Evolutionary conservation across 2,888 invertebrate species (phyloP), one percentile per base, ranked within the genome.

Genomic region (Apotomis capreana): DNA sequence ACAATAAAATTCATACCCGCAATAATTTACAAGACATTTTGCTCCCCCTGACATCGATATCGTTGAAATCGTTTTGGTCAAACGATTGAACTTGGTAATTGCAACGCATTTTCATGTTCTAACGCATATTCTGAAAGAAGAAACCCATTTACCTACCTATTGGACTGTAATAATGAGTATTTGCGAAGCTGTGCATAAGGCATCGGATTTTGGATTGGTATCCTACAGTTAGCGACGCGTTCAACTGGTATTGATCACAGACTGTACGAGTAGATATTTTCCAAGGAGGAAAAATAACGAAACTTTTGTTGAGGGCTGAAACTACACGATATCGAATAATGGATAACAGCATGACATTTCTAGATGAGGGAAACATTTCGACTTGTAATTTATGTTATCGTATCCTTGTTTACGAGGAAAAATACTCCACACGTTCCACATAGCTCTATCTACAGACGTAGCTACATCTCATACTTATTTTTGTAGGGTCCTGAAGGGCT

Each of bases 341-440:
- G 40, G 67, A 68, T 49, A 67, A 57, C 13, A 49, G 40, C 58
- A 63, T 68, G 63, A 58, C 71, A 62, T 68, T 68, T 58, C 52
- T 54, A 49, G 68, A 72, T 68, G 72, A 68, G 36, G 61, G 52
- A 69, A 69, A 69, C 63, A 61, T 61, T 69, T 69, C 44, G 57
- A 52, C 62, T 57, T 57, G 49, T 69, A 60, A 52, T 60, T 70
- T 70, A 74, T 70, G 62, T 63, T 64, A 70, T 68, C 54, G 58
- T 36, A 55, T 64, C 49, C 62, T 73, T 68, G 71, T 74, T 71
- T 71, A 40, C 59, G 67, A 68, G 57, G 69, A 73, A 62, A 68
- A 70, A 63, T 68, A 70, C 72, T 54, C 68, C 26, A 46, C 57
- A 46, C 44, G 26, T 59, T 49, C 9, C 63, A 60, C 74, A 64